Evolutionary conservation across 2,113 vertebrate species (phyloP), one percentile per base, ranked within the genome.

Genomic region (Thryonomys swinderianus): DNA sequence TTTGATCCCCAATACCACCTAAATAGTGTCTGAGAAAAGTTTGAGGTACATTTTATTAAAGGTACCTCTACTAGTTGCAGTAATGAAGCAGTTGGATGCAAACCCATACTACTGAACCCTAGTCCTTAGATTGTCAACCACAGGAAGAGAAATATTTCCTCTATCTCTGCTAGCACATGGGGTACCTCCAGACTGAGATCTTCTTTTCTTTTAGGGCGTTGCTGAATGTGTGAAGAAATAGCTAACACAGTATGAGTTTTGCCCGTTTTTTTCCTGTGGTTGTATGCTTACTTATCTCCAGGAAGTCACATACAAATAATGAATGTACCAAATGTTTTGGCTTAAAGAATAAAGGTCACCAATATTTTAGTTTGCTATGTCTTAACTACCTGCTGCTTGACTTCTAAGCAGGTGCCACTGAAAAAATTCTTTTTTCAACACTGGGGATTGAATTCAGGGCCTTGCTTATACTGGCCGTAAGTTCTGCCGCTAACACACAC

Each of bases 181-280:
- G 16, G 23, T 85, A 11, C 62, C 55, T 89, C 59, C 85, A 61
- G 14, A 9, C 27, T 57, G 42, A 57, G 53, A 51, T 89, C 34
- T 51, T 88, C 88, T 94, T 57, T 64, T 90, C 17, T 53, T 84
- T 95, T 23, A 76, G 11, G 53, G 25, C 16, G 90, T 89, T 82
- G 73, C 16, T 64, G 67, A 94, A 78, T 83, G 62, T 85, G 27
- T 86, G 57, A 94, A 85, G 73, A 89, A 85, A 90, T 53, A 96
- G 32, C 37, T 30, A 91, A 89, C 20, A 76, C 25, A 25, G 2
- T 37, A 57, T 86, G 45, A 92, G 80, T 82, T 74, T 55, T 86
- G 61, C 59, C 76, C 85, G 9, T 23, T 34, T 85, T 85, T 95
- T 37, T 59, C 25, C 67, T 81, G 8, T 92, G 48, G n/a, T 89